phyloP scores from a whole-genome alignment of 1,140 invertebrate species.

The Cataglyphis hispanica region DNA sequence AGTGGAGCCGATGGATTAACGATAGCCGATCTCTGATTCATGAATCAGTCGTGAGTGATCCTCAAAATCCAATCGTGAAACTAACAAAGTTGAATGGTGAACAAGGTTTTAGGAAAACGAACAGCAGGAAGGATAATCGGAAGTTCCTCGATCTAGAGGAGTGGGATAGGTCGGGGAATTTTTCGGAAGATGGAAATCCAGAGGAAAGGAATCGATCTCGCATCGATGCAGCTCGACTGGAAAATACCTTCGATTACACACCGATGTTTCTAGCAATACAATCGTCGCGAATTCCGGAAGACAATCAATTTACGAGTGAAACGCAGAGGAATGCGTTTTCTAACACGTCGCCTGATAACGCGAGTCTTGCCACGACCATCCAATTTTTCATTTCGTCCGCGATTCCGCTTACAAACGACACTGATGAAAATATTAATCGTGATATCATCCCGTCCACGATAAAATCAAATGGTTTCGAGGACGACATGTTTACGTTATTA shows the following conservation, averaged over 20 bases:
- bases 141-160: neutral
- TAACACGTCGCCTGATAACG: constrained; percentile 15
- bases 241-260: constrained; percentile 43
- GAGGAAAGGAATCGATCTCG: constrained; percentile 13
- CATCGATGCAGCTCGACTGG: constrained; percentile 7
- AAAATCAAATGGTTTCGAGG: constrained; percentile 8
- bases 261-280: constrained; percentile 1
- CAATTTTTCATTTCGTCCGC: neutral
- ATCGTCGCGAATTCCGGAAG: constrained; percentile 46
- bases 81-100: constrained; percentile 3
- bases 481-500: constrained; percentile 13
- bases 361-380: neutral
- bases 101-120: neutral
- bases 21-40: neutral
- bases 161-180: neutral
- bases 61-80: neutral
- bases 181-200: constrained; percentile 14
- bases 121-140: constrained; percentile 11
- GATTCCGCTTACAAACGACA: neutral
- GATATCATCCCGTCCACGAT: neutral
- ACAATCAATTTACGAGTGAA: constrained; percentile 29
- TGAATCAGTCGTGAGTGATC: neutral
- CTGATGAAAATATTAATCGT: constrained; percentile 9
- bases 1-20: neutral
- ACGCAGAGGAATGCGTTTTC: constrained; percentile 13